phyloP scores from a whole-genome alignment of 2,113 vertebrate species.

The Camelus bactrianus region DNA sequence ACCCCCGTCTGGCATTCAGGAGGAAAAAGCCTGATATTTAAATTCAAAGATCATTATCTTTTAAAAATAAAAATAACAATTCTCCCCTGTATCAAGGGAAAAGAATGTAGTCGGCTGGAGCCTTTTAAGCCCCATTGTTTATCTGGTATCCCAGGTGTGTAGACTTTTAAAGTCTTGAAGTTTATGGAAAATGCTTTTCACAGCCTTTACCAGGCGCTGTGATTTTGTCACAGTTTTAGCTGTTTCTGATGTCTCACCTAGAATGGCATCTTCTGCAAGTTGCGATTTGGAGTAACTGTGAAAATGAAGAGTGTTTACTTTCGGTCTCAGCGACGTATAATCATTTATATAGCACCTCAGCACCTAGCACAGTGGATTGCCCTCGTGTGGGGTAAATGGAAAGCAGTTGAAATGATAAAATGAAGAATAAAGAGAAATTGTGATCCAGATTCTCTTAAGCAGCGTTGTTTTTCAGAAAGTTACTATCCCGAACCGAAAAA shows the following conservation, averaged over 20 bases:
- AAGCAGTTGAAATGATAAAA: background rate
- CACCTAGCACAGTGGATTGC: no score
- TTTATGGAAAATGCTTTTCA: background rate
- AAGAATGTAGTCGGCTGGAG: background rate
- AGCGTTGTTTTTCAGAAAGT: background rate
- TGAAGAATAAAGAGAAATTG: background rate
- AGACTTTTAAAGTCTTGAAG: background rate
- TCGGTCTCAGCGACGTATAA: background rate
- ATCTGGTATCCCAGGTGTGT: background rate
- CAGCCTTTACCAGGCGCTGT: background rate
- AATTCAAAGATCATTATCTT: slow-evolving; percentile 56
- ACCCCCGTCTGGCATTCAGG: background rate
- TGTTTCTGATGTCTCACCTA: background rate
- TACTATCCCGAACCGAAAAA: background rate
- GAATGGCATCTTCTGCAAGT: background rate
- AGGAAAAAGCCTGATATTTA: slow-evolving; percentile 55
- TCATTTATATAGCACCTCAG: background rate
- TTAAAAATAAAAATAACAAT: slow-evolving; percentile 42
- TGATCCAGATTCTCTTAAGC: background rate
- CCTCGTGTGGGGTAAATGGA: background rate
- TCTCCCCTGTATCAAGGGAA: background rate
- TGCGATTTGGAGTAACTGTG: background rate
- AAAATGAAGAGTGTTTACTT: background rate
- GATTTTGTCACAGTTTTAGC: background rate
- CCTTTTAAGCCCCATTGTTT: background rate